These are phyloP conservation scores for Trinectes maculatus DNA, from an alignment of 2,113 vertebrate genomes.

Conservation along the genomic window DNA sequence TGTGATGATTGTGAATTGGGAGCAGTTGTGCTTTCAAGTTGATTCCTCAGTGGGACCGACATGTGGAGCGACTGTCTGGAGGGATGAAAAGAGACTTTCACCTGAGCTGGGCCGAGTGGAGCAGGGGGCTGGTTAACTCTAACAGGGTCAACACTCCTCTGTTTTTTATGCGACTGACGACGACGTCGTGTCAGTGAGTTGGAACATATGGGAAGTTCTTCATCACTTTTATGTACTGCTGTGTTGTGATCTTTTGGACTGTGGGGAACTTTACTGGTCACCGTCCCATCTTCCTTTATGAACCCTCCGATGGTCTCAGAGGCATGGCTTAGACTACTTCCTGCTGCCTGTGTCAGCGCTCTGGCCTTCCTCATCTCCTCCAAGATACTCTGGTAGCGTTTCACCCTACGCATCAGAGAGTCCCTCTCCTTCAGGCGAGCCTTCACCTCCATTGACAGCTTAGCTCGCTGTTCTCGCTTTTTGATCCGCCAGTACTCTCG, in stretches of 20 bases:
- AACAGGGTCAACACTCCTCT: neutral
- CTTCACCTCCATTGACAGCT: slow-evolving; percentile 76
- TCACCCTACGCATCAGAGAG: slow-evolving; percentile 71
- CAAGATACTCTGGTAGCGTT: slow-evolving; percentile 74
- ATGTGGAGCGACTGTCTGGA: slow-evolving; percentile 21
- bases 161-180: neutral
- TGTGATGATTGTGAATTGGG: slow-evolving; percentile 1
- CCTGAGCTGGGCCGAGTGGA: slow-evolving; percentile 32
- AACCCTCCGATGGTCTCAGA: slow-evolving; percentile 77
- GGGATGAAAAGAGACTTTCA: slow-evolving; percentile 54
- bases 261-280: slow-evolving; percentile 70
- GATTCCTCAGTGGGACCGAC: slow-evolving; percentile 21
- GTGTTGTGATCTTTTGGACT: slow-evolving; percentile 7
- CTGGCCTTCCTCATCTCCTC: slow-evolving; percentile 73
- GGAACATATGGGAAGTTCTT: neutral
- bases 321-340: slow-evolving; percentile 11
- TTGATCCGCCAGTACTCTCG: slow-evolving; percentile 83
- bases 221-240: slow-evolving; percentile 6
- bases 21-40: slow-evolving; percentile 26
- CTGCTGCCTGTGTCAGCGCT: slow-evolving; percentile 37
- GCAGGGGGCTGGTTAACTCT: slow-evolving; percentile 4
- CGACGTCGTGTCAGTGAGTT: slow-evolving; percentile 1
- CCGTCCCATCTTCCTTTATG: slow-evolving; percentile 80
- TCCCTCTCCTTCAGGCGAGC: slow-evolving; percentile 76
- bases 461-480: slow-evolving; percentile 83